Conservation (phyloP, 2,797 vertebrate genomes). For the Gadopsis marmoratus region DNA sequence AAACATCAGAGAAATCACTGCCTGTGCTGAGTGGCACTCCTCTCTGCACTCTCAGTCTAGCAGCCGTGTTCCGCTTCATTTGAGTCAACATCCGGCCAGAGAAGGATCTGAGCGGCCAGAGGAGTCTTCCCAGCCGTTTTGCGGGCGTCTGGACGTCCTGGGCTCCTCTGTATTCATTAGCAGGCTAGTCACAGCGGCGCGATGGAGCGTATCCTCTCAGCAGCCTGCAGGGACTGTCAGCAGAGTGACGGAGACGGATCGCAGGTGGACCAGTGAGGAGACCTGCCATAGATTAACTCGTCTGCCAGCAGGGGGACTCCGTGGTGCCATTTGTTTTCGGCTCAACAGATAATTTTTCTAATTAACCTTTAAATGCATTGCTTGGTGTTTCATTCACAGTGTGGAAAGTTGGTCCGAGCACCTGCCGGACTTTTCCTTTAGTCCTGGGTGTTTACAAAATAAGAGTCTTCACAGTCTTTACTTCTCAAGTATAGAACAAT, state of each 20-base stretch:
- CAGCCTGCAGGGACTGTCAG: constrained; percentile 82
- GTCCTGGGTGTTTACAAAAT: constrained; percentile 55
- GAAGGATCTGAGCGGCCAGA: constrained; percentile 65
- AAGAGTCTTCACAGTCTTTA: constrained; percentile 37
- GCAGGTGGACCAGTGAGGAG: constrained; percentile 83
- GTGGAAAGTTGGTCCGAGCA: constrained; percentile 46
- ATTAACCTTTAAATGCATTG: constrained; percentile 92
- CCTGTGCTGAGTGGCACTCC: constrained; percentile 65
- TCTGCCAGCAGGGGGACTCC: constrained; percentile 83
- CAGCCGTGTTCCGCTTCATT: constrained; percentile 82
- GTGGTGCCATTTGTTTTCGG: constrained; percentile 82
- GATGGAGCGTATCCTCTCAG: constrained; percentile 83
- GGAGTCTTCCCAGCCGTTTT: constrained; percentile 72
- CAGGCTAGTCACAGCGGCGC: constrained; percentile 79
- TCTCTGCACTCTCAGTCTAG: constrained; percentile 58
- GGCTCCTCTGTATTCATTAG: constrained; percentile 84
- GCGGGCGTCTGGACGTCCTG: constrained; percentile 66
- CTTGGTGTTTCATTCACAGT: constrained; percentile 71
- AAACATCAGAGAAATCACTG: constrained; percentile 79
- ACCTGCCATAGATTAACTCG: constrained; percentile 88
- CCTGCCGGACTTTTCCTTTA: constrained; percentile 39
- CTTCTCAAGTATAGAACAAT: not conserved
- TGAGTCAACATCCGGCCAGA: constrained; percentile 76
- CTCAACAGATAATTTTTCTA: constrained; percentile 96
- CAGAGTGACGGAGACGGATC: constrained; percentile 93